Evolutionary conservation across 2,113 vertebrate genomes (phyloP).

Genomic region (Corythornis cristatus): DNA sequence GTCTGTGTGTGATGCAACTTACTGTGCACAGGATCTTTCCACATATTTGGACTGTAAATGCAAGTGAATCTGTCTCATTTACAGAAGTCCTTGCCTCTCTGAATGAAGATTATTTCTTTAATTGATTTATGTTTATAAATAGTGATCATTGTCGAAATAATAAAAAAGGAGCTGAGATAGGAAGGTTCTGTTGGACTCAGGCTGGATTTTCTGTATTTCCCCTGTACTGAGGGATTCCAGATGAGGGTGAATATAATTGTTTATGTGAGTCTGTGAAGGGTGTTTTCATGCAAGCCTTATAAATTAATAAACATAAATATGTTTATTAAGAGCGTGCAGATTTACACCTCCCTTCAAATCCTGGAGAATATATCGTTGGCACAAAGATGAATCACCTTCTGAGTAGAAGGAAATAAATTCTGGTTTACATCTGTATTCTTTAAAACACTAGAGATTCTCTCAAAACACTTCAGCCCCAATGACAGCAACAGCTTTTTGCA

Average conservation of each 20-base stretch:
- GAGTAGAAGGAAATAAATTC: constrained; percentile 14
- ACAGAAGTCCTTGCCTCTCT: neutral
- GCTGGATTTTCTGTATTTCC: constrained; percentile 62
- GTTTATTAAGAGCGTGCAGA: constrained; percentile 18
- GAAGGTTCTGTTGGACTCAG: constrained; percentile 42
- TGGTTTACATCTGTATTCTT: constrained; percentile 5
- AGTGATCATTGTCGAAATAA: constrained; percentile 51
- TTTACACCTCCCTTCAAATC: constrained; percentile 37
- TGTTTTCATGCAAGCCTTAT: constrained; percentile 65
- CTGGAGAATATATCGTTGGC: constrained; percentile 17
- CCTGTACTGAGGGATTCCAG: constrained; percentile 11
- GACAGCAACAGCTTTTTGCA: neutral
- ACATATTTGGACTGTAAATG: neutral
- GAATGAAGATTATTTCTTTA: neutral
- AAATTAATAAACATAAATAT: constrained; percentile 51
- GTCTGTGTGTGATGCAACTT: neutral
- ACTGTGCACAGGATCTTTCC: neutral
- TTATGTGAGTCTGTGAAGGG: constrained; percentile 57
- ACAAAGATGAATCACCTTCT: neutral
- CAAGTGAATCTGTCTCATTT: neutral
- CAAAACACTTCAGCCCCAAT: neutral
- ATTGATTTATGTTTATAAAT: neutral
- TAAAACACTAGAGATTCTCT: neutral
- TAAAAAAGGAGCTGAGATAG: constrained; percentile 35
- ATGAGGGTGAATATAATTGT: constrained; percentile 63